Evolutionary conservation across 2,113 vertebrate species (phyloP).

Genomic region (Pygoscelis antarcticus): DNA sequence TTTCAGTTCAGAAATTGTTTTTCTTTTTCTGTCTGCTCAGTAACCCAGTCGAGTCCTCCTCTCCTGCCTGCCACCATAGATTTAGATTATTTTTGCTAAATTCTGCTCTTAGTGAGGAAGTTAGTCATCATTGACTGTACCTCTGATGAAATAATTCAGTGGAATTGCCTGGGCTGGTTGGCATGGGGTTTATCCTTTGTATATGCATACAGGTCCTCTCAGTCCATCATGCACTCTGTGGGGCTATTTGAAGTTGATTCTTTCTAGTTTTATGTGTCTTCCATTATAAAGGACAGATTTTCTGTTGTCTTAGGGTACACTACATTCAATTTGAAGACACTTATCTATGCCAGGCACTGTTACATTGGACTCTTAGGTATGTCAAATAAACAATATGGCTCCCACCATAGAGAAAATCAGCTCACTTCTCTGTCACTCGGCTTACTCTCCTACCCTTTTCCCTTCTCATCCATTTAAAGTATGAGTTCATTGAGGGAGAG

Average conservation of each 20-base stretch:
- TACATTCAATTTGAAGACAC: neutral
- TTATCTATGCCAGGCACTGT: neutral
- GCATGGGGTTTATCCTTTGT: neutral
- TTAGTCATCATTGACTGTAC: neutral
- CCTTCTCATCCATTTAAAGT: neutral
- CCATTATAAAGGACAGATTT: neutral
- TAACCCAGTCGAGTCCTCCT: neutral
- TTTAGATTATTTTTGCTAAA: constrained; percentile 1
- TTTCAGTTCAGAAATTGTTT: neutral
- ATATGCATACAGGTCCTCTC: neutral
- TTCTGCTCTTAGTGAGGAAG: neutral
- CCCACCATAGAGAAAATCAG: neutral
- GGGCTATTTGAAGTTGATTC: constrained; percentile 16
- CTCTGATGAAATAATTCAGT: constrained; percentile 1
- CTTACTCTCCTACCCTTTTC: neutral
- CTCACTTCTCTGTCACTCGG: neutral
- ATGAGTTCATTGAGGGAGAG: neutral
- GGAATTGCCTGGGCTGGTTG: neutral
- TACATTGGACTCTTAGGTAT: neutral
- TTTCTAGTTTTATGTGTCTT: constrained; percentile 6
- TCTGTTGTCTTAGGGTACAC: neutral
- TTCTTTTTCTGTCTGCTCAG: neutral
- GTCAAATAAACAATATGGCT: neutral
- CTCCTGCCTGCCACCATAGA: neutral
- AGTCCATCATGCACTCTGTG: neutral